Evolutionary conservation across 2,113 vertebrate species (phyloP).

Genomic region (Xenopus tropicalis): DNA sequence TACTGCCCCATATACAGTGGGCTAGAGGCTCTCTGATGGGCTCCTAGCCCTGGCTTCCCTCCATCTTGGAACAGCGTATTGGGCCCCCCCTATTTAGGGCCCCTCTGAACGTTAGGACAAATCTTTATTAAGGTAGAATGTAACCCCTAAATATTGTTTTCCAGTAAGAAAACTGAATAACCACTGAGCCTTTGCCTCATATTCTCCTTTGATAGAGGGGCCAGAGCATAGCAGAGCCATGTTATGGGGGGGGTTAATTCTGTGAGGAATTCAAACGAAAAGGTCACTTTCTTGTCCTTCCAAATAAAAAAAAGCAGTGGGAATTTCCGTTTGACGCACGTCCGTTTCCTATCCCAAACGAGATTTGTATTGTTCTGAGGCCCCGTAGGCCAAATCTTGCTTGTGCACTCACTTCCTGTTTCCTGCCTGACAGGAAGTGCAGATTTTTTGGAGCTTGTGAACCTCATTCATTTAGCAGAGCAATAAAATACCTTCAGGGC

Average conservation of each 20-base stretch:
- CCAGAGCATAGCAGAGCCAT: neutral
- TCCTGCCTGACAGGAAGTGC: conserved; percentile 82
- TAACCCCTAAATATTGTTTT: no score
- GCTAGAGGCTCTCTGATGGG: no score
- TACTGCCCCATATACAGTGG: no score
- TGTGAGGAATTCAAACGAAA: conserved; percentile 59
- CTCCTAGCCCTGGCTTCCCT: no score
- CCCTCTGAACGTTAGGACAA: no score
- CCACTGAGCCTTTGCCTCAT: neutral
- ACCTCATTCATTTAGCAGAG: conserved; percentile 51
- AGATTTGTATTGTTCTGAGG: conserved; percentile 86
- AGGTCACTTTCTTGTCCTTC: conserved; percentile 73
- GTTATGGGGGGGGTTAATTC: conserved; percentile 49
- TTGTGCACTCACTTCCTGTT: conserved; percentile 85
- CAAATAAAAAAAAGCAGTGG: conserved; percentile 54
- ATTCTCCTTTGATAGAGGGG: neutral
- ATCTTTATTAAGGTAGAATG: no score
- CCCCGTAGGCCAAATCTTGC: conserved; percentile 71
- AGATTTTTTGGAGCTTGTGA: conserved; percentile 66
- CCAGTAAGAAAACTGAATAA: no score
- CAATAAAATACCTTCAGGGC: conserved; percentile 49
- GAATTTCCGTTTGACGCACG: conserved; percentile 82
- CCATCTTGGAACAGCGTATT: no score
- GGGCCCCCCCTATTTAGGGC: no score
- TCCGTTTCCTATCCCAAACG: conserved; percentile 78